Conservation (phyloP, 2,888 invertebrate species). For the Cyclophora punctaria region DNA sequence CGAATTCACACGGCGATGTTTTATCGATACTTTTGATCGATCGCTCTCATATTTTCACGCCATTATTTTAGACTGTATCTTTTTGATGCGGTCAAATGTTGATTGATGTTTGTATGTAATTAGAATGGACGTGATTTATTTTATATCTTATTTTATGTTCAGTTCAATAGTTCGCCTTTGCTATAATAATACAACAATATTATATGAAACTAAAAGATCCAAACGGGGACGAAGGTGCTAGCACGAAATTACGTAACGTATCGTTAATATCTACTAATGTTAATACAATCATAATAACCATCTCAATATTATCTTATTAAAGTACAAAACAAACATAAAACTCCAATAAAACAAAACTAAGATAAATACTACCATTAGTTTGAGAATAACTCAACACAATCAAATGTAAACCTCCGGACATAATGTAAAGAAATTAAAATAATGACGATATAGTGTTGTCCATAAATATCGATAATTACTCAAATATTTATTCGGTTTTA, state of each 20-base stretch:
- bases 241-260: too few species aligned
- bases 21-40: conserved; percentile 32
- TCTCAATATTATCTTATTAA: too few species aligned
- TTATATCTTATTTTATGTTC: too few species aligned
- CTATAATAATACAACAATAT: too few species aligned
- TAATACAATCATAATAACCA: too few species aligned
- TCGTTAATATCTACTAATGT: too few species aligned
- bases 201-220: too few species aligned
- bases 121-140: too few species aligned
- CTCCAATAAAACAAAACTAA: conserved; percentile 3
- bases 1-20: conserved; percentile 29
- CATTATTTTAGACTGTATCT: too few species aligned
- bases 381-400: conserved; percentile 2
- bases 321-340: neutral
- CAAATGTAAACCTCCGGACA: conserved; percentile 1
- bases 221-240: too few species aligned
- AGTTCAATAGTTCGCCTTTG: too few species aligned
- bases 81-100: too few species aligned
- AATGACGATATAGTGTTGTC: conserved; percentile 54
- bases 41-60: conserved; percentile 24
- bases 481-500: conserved; percentile 69
- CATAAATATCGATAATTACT: conserved; percentile 58
- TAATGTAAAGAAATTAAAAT: conserved; percentile 47
- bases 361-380: neutral
- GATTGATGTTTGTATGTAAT: neutral